Percentiles rank a stretch among this genome's conserved stretches.
phyloP scores from a whole-genome alignment of 1,140 invertebrate genomes.

The Prorops nasuta region DNA sequence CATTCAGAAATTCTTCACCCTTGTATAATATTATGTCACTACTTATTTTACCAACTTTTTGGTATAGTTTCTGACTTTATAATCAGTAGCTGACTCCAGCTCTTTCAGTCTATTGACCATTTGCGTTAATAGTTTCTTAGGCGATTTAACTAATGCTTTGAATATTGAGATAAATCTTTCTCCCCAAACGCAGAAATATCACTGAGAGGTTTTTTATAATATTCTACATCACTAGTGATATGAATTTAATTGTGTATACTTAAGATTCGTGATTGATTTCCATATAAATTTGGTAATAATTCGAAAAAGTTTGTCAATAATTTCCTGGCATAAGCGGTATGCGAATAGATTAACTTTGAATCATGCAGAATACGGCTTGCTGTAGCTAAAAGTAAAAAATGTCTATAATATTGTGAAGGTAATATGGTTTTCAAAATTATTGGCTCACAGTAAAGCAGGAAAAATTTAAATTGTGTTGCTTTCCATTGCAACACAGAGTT shows the following conservation, averaged over 20 bases:
- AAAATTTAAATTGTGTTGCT: conserved; percentile 20
- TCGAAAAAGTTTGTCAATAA: conserved; percentile 1
- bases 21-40: too few relatives aligned
- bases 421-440: conserved; percentile 13
- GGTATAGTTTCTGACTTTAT: too few relatives aligned
- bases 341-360: not conserved
- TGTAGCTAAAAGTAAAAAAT: conserved; percentile 19
- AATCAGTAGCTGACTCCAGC: not conserved
- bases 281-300: conserved; percentile 1
- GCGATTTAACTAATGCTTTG: not conserved
- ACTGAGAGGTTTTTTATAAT: not conserved
- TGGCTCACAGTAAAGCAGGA: conserved; percentile 19
- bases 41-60: too few relatives aligned
- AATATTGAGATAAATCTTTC: not conserved
- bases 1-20: too few relatives aligned
- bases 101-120: not conserved
- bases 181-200: not conserved
- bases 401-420: conserved; percentile 9
- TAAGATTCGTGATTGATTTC: conserved; percentile 3
- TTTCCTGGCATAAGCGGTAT: not conserved
- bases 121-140: not conserved
- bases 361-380: conserved; percentile 14
- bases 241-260: conserved; percentile 6
- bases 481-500: conserved; percentile 14
- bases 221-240: not conserved